Base-by-base conservation (phyloP, 2,113 vertebrate genomes). In the Pipa parva region DNA sequence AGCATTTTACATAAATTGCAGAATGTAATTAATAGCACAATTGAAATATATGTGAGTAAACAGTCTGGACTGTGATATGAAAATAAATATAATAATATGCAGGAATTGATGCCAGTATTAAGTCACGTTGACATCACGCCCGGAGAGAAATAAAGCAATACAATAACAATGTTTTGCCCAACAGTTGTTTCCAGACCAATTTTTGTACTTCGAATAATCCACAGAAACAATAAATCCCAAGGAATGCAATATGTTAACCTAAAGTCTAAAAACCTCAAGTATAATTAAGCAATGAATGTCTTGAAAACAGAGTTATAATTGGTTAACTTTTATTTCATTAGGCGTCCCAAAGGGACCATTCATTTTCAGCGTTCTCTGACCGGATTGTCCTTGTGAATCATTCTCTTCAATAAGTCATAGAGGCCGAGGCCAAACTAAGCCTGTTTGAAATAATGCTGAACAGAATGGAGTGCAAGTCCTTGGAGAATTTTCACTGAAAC, bases 331-430 rank as follows among this genome's bases (percentile, higher is more conserved):
- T 60, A 63, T 72, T 74, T 77, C 77, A 81, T 83, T 74, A 78
- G 2, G 9, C 11, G 49, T 78, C 74, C 72, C 72, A 64, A 2
- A 46, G 78, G 81, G 66, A 76, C 69, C 65, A 79, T 67, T 78
- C 20, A 78, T 77, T 83, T 75, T 74, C 71, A 75, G 48, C 60
- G 61, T 67, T 59, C 28, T 67, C 54, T 74, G 67, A 72, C 76
- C 71, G 22, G 37, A 55, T n/a, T 77, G 80, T 81, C 75, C 74
- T 85, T 81, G 78, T 78, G 61, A 85, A 85, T 72, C 71, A 65
- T 65, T 73, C 64, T 80, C 72, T 79, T 64, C 73, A 82, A 74
- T 63, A 77, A 77, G 63, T 72, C 66, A 71, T 39, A 6, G 22
- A 78, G 64, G 68, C n/a, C 0, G 26, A 83, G 65, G 57, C 73